These are phyloP conservation scores for Heteractis magnifica DNA, from an alignment of 92 coral and sea anemone species.

Conservation along the genomic window DNA sequence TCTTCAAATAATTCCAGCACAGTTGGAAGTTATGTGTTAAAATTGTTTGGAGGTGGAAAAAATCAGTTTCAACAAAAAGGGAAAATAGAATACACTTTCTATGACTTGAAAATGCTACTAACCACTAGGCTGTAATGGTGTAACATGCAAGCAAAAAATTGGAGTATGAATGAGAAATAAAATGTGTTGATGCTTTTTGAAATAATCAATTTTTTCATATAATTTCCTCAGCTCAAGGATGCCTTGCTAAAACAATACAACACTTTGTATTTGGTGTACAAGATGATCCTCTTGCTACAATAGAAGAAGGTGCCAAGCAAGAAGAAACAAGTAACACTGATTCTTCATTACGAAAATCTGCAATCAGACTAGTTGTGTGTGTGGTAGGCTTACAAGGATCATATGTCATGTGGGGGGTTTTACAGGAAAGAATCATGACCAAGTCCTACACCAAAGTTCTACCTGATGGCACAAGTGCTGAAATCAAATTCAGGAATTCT, in stretches of 20 bases:
- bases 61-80: too few species aligned
- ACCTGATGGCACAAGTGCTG: constrained; percentile 66
- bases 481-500: constrained; percentile 78
- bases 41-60: too few species aligned
- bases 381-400: constrained; percentile 84
- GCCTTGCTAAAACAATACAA: constrained; percentile 73
- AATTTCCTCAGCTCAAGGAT: constrained; percentile 48
- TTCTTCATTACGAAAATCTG: constrained; percentile 54
- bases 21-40: too few species aligned
- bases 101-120: too few species aligned
- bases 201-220: too few species aligned
- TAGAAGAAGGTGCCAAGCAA: constrained; percentile 61
- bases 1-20: too few species aligned
- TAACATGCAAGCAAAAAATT: too few species aligned
- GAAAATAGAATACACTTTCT: too few species aligned
- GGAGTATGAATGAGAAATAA: too few species aligned
- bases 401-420: constrained; percentile 93
- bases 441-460: constrained; percentile 52
- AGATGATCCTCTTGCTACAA: constrained; percentile 63
- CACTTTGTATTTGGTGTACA: constrained; percentile 87
- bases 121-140: too few species aligned
- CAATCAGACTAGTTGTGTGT: constrained; percentile 67
- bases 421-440: constrained; percentile 95
- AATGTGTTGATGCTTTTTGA: too few species aligned
- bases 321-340: constrained; percentile 35